These are phyloP conservation scores for Malurus leucopterus DNA, from an alignment of 2,797 vertebrate species.

Conservation along the genomic window DNA sequence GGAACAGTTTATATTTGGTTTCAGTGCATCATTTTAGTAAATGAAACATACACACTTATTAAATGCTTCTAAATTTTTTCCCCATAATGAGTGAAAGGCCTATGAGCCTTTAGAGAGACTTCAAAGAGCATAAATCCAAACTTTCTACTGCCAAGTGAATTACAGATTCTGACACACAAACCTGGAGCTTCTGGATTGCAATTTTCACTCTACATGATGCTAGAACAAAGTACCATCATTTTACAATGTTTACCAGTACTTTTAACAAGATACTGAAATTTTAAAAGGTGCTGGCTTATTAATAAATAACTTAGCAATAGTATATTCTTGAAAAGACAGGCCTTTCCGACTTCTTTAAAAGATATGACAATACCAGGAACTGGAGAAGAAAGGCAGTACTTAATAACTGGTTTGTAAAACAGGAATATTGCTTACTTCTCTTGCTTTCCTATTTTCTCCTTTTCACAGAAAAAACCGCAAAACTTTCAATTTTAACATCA, in stretches of 20 bases:
- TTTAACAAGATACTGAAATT: background rate
- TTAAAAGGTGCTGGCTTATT: background rate
- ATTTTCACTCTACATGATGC: background rate
- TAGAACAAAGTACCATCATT: background rate
- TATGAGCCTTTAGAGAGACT: background rate
- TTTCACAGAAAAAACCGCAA: background rate
- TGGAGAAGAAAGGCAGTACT: background rate
- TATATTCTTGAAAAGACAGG: background rate
- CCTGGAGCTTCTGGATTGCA: background rate
- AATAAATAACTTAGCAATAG: background rate
- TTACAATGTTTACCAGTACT: background rate
- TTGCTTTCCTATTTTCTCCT: background rate
- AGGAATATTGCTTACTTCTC: background rate
- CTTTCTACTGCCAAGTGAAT: background rate
- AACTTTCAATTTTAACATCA: background rate
- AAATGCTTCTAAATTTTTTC: background rate
- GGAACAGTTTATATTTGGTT: background rate
- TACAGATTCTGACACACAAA: background rate
- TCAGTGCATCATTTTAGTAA: background rate
- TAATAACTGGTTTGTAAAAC: background rate
- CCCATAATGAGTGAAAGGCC: background rate
- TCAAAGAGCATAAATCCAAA: background rate
- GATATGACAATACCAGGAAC: background rate
- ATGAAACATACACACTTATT: background rate
- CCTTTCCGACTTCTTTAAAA: background rate